Evolutionary conservation across 2,888 invertebrate genomes (phyloP).

Genomic region (Papilio demoleus): DNA sequence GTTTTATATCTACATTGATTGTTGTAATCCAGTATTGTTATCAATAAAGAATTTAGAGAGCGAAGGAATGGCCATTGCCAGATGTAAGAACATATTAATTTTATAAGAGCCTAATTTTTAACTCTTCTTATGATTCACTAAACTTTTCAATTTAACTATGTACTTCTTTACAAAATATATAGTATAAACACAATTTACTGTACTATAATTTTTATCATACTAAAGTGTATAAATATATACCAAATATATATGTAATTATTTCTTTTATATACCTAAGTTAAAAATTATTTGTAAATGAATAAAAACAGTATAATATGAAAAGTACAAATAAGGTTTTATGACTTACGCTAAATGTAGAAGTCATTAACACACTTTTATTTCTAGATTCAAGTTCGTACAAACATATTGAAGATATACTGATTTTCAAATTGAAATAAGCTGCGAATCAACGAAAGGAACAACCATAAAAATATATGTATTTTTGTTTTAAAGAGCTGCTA

Average conservation of each 20-base stretch:
- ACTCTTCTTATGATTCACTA: not conserved
- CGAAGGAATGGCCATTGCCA: constrained; percentile 13
- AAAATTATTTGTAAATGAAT: no score
- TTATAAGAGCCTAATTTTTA: not conserved
- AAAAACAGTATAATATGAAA: no score
- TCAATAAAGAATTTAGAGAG: constrained; percentile 28
- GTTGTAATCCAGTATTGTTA: constrained; percentile 38
- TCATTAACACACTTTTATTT: constrained; percentile 1
- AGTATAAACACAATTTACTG: no score
- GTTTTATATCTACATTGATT: constrained; percentile 43
- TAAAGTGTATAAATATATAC: no score
- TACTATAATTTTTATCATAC: no score
- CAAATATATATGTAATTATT: no score
- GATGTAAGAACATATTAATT: constrained; percentile 14
- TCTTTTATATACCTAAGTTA: no score
- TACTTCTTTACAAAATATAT: no score
- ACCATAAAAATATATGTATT: constrained; percentile 30
- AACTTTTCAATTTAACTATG: not conserved
- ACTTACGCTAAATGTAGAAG: not conserved
- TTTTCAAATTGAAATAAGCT: constrained; percentile 21
- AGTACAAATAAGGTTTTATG: no score
- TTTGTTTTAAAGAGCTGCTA: constrained; percentile 33
- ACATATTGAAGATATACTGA: constrained; percentile 12
- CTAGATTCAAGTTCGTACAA: not conserved
- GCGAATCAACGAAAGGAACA: constrained; percentile 28